Conservation (phyloP, 1,140 invertebrate genomes). For the Lanistes nyassanus region DNA sequence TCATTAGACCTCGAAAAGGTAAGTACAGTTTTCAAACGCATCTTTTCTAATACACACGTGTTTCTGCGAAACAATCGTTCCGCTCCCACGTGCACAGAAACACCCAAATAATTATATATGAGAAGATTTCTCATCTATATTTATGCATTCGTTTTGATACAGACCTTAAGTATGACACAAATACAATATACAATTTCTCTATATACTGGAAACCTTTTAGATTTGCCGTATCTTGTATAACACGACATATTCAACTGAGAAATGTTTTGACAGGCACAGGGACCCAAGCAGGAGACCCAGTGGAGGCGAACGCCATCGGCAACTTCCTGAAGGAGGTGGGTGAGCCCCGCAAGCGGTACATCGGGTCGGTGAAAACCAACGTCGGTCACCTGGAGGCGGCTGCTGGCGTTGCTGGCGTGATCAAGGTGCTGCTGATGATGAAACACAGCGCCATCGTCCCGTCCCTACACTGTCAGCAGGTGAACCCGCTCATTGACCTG, state of each 20-base stretch:
- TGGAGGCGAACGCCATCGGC: conserved; percentile 41
- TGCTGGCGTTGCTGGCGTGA: conserved; percentile 22
- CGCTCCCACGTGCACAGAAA: neutral
- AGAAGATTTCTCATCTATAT: neutral
- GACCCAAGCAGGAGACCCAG: conserved; percentile 45
- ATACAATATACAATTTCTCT: too few species aligned
- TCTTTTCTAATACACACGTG: too few species aligned
- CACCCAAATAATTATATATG: neutral
- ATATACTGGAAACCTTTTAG: too few species aligned
- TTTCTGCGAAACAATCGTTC: neutral
- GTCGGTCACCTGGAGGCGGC: conserved; percentile 48
- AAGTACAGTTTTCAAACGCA: too few species aligned
- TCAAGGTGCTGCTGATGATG: conserved; percentile 55
- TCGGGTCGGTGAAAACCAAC: conserved; percentile 59
- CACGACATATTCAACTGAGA: too few species aligned
- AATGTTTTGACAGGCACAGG: conserved; percentile 38
- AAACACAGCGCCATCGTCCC: conserved; percentile 49
- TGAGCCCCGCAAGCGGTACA: conserved; percentile 28
- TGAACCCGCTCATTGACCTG: conserved; percentile 48
- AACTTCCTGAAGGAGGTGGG: conserved; percentile 24
- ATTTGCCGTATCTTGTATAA: too few species aligned
- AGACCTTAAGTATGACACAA: too few species aligned
- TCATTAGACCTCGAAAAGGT: too few species aligned
- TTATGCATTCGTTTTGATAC: neutral
- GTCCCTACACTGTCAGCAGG: conserved; percentile 38